Base-by-base conservation (phyloP, 92 coral and sea anemone genomes). In the Hydrozoanthus gracilis region DNA sequence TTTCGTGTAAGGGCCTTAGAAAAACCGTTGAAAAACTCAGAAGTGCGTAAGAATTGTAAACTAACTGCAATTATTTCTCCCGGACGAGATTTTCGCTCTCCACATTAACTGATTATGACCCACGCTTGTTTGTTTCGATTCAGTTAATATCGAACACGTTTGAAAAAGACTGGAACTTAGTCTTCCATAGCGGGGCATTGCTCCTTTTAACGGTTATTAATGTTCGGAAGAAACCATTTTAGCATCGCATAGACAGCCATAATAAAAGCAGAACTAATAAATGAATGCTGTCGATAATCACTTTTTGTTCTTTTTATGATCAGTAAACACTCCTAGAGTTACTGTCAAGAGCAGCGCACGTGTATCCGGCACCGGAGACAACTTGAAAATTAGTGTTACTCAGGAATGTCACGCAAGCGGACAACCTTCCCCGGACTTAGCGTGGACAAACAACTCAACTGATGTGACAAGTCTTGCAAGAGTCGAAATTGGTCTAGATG, bases 331-430 rank as follows among this genome's bases (percentile, higher is more conserved):
- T 9, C 78, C 78, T 73, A 11, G 50, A 50, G 58, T 73, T 44
- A 48, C 18, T n/a, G 18, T 72, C 15, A 44, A 45, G 54, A 52
- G 77, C 4, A 3, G 0, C 44, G 55, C 77, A 45, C 6, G 12
- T 12, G 27, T 16, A 73, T 73, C 45, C 18, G n/a, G 45, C 50
- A 16, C 54, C 14, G 35, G 55, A 6, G 16, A 13, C 16, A 49
- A 48, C 60, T 18, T 6, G 11, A 50, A 14, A 4, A 12, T 75
- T 9, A 45, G 0, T 3, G 12, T 51, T 17, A 39, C 5, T 0
- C 6, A 5, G 71, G 45, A 76, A 55, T 76, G 82, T 56, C 82
- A 48, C 20, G 82, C 66, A 27, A 65, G 48, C 12, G 82, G 82
- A 3, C 82, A 76, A 20, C 82, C 82, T 76, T 5, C 82, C 2